Base-by-base conservation (phyloP, 2,797 vertebrate species). In the Sternarchorhynchus goeldii region DNA sequence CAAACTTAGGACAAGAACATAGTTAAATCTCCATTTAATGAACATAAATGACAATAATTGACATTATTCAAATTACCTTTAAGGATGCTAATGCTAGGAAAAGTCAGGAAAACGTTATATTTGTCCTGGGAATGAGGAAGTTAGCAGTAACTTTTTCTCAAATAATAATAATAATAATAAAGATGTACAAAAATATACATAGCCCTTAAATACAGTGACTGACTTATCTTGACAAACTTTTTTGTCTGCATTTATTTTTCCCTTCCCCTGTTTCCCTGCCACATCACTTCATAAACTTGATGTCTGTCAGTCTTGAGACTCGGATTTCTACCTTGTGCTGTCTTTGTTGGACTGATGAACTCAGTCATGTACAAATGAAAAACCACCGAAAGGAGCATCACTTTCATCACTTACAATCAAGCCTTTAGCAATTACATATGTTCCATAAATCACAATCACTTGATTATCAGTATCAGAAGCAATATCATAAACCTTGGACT, bases 131-230 rank as follows among this genome's bases (percentile, higher is more conserved):
- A 58, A 2, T 20, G 21, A 50, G 2, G 25, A 77, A 7, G 67
- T 36, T 8, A 59, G 25, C 64, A 41, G 36, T 14, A 56, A 7
- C 5, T 53, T 55, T 50, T 17, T 39, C 32, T 45, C 3, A 57
- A 58, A 50, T 50, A 4, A 41, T 41, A 67, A 29, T 60, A 39
- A 77, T 18, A 50, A 77, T 70, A 53, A 45, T 21, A 25, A 76
- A n/a, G 7, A 69, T 57, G 41, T n/a, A 73, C 29, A 58, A 84
- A 63, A 77, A 79, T 53, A 78, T 72, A 57, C 0, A 81, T 25
- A 69, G 12, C 29, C 31, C 50, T 79, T 41, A 74, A 60, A 82
- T 67, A 72, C 74, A 71, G 74, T 71, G 59, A 67, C 21, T 21
- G 34, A 76, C 25, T 12, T 29, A 64, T 65, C 20, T 64, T 75